Evolutionary conservation across 2,888 invertebrate genomes (phyloP), one percentile per base, ranked within the genome.

Genomic region (Sthenelais limicola): DNA sequence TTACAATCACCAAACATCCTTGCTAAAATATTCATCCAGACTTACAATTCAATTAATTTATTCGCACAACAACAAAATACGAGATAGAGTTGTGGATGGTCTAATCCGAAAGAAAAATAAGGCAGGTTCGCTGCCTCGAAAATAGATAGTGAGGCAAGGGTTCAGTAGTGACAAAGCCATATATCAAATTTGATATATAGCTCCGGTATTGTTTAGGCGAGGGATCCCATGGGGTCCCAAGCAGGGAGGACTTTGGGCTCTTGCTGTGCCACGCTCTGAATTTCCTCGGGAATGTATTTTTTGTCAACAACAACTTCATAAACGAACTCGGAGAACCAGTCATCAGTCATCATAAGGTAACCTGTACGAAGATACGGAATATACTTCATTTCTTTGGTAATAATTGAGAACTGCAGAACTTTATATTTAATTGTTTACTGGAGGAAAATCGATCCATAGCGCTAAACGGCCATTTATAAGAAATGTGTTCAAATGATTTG

Each of bases 181-280:
- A n/a, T n/a, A n/a, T n/a, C n/a, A n/a, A n/a, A n/a, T n/a, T n/a
- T n/a, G 47, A 43, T 43, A 18, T 43, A 12, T n/a, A n/a, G n/a
- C n/a, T n/a, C n/a, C n/a, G n/a, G n/a, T n/a, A n/a, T 67, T 24
- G 66, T 12, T 5, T 49, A 30, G 35, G 85, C 85, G 43, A 86
- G 78, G n/a, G 85, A 80, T 15, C 96, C 96, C 94, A 96, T 95
- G 1, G 96, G 96, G 88, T 96, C 96, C 96, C 96, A 96, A 0
- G 96, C 95, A 2, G 96, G 96, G 82, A 96, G 89, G 47, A 93
- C 91, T 74, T 92, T 91, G 0, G 95, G 93, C 73, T 92, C 91
- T 86, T 93, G 92, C 66, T 92, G 90, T 84, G 93, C 93, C 21
- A 95, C 93, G 73, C 91, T 91, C 79, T 95, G 82, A 9, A 95